These are phyloP conservation scores for Lynx canadensis DNA, from an alignment of 2,113 vertebrate species.

Conservation along the genomic window DNA sequence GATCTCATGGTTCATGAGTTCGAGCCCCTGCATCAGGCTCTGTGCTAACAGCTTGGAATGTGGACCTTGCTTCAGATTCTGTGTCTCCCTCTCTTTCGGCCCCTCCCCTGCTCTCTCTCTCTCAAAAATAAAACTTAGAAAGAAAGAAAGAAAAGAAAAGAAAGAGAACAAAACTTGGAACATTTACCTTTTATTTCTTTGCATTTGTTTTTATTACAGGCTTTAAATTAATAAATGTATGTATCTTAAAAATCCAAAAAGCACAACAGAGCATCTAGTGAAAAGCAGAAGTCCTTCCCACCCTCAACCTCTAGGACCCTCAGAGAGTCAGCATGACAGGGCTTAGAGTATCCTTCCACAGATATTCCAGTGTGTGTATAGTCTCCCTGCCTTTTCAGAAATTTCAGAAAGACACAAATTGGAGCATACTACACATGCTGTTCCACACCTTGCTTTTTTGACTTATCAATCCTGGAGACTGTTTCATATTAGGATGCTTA, in stretches of 20 bases:
- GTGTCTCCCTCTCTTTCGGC: no score
- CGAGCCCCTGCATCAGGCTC: no score
- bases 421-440: neutral
- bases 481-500: neutral
- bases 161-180: no score
- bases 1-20: no score
- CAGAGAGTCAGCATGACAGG: neutral
- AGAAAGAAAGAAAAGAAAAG: no score
- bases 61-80: no score
- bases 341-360: neutral
- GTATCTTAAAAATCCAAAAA: neutral
- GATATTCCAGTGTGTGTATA: neutral
- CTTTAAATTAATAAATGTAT: neutral
- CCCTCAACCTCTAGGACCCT: neutral
- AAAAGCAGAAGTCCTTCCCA: neutral
- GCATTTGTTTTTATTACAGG: neutral
- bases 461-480: neutral
- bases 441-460: neutral
- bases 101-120: no score
- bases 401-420: neutral
- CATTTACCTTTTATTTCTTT: neutral
- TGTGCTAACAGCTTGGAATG: no score
- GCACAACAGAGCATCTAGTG: neutral
- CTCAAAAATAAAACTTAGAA: no score
- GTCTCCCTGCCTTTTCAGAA: neutral